Evolutionary conservation across 2,797 vertebrate species (phyloP), one percentile per base, ranked within the genome.

Genomic region (Falco concolor): DNA sequence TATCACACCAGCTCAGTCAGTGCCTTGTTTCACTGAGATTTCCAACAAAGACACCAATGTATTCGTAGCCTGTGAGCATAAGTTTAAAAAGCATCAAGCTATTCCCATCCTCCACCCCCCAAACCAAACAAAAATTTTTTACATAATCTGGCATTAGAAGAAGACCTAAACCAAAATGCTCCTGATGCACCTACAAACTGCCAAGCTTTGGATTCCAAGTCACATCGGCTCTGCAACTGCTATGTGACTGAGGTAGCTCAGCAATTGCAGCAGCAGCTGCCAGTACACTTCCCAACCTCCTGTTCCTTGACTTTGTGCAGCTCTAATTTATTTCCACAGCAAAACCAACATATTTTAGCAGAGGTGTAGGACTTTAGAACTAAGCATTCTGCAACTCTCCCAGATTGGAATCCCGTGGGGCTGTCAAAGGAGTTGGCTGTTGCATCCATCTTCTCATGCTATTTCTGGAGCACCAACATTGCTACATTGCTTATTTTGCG

Each of bases 241-340:
- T 9, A 42, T 1, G 1, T 21, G 59, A 44, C 34, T 2, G 12
- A 52, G 28, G 36, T 4, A 67, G 60, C 40, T 69, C 74, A 54
- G 72, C n/a, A 13, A 6, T 1, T 1, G 2, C 74, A 32, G 74
- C 67, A 80, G 63, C 68, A 28, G 6, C 27, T 22, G 5, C 27
- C 24, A 19, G 22, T 3, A 21, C 13, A 4, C 17, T 5, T 53
- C 30, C 63, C 32, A 12, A n/a, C 34, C 56, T n/a, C 64, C 61
- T 18, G 19, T 3, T 22, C 57, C 79, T 28, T 2, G 5, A 11
- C 40, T 38, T 13, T 1, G 0, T 3, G 36, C 44, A 75, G 38
- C 42, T 63, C 70, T 3, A 3, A 49, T 14, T 49, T 5, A 45
- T 12, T 74, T 49, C 50, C 84, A 73, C 54, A 54, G 50, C 65